A percentile compares a stretch with the other conserved stretches of the same genome.
phyloP scores from a whole-genome alignment of 2,797 vertebrate genomes.

The Anas acuta region DNA sequence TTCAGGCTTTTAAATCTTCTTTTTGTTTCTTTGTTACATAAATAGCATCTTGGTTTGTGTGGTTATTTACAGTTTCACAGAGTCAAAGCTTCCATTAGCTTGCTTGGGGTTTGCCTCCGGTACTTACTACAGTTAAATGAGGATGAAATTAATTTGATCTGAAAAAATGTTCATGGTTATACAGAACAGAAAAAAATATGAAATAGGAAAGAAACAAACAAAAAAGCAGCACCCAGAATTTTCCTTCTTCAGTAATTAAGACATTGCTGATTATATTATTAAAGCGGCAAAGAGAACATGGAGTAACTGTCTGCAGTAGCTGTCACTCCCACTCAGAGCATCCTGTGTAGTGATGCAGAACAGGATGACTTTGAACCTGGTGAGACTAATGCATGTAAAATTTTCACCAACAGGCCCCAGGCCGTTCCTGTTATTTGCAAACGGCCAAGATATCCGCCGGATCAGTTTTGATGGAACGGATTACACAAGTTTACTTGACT shows the following conservation, averaged over 20 bases:
- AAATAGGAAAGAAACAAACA: background rate
- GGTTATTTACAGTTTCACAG: background rate
- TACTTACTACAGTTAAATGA: background rate
- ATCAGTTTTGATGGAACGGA: slow-evolving; percentile 84
- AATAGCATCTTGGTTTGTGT: background rate
- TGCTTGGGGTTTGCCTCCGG: background rate
- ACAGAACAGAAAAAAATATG: background rate
- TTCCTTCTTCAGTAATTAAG: background rate
- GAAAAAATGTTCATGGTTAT: background rate
- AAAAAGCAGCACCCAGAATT: background rate
- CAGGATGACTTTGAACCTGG: background rate
- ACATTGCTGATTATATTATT: background rate
- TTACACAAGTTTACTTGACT: slow-evolving; percentile 81
- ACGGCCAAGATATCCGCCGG: slow-evolving; percentile 83
- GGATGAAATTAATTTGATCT: background rate
- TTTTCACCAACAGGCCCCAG: slow-evolving; percentile 81
- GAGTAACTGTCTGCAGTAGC: background rate
- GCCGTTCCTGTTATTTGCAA: slow-evolving; percentile 88
- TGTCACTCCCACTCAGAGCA: background rate
- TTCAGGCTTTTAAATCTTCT: background rate
- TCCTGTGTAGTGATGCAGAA: background rate
- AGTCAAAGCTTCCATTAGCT: background rate
- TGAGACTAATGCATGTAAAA: background rate
- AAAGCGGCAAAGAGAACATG: background rate
- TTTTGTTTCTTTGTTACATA: background rate